phyloP scores from a whole-genome alignment of 2,888 invertebrate species.

The Melieria omissa region DNA sequence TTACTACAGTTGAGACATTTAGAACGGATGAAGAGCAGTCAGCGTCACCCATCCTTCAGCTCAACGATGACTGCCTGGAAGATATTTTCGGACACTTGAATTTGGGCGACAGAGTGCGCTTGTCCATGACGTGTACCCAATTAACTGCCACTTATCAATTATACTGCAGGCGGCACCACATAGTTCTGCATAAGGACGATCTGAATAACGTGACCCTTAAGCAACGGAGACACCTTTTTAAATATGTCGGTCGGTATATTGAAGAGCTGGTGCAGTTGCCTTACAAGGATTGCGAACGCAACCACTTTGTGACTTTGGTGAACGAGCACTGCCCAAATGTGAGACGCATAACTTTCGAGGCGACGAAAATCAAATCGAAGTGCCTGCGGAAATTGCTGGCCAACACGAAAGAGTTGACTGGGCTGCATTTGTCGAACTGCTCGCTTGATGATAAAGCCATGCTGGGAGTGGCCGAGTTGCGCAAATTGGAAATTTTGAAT shows the following conservation, averaged over 20 bases:
- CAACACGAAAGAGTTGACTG: constrained; percentile 18
- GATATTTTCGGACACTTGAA: constrained; percentile 22
- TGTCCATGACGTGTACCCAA: constrained; percentile 20
- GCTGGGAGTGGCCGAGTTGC: constrained; percentile 20
- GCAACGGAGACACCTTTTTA: constrained; percentile 18
- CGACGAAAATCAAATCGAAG: constrained; percentile 26
- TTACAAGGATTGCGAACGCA: constrained; percentile 21
- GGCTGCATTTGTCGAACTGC: constrained; percentile 26
- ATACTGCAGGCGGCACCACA: constrained; percentile 22
- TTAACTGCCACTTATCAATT: constrained; percentile 15
- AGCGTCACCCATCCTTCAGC: no score
- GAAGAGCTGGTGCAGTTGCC: constrained; percentile 12
- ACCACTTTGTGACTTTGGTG: constrained; percentile 20
- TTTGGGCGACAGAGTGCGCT: constrained; percentile 17
- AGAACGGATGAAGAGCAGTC: no score
- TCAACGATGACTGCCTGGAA: constrained; percentile 26
- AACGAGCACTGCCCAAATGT: constrained; percentile 23
- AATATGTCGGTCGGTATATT: constrained; percentile 13
- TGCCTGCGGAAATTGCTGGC: constrained; percentile 21
- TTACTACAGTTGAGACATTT: no score
- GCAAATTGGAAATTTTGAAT: constrained; percentile 18
- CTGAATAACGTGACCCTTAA: constrained; percentile 14
- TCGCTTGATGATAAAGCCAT: constrained; percentile 27
- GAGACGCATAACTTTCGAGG: constrained; percentile 16
- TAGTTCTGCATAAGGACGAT: constrained; percentile 11